These are phyloP conservation scores for Falco berigora DNA, from an alignment of 2,797 vertebrate species.

Conservation along the genomic window DNA sequence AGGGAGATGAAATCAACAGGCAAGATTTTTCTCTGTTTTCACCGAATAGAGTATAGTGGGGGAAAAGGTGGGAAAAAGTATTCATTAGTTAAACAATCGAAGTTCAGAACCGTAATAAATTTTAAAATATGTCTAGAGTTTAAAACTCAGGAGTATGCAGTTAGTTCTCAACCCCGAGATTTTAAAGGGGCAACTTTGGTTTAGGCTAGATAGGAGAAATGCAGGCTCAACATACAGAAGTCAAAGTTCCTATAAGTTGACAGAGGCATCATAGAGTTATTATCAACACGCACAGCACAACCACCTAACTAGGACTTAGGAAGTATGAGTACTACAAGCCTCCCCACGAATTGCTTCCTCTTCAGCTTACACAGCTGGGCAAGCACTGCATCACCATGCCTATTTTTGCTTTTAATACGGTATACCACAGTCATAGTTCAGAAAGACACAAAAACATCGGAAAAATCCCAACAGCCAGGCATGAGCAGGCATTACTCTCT, in stretches of 20 bases:
- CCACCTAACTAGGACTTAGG: not conserved
- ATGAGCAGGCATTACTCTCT: not conserved
- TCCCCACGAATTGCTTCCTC: not conserved
- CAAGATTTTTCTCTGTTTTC: not conserved
- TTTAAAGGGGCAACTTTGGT: not conserved
- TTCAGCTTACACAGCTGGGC: not conserved
- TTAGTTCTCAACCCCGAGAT: not conserved
- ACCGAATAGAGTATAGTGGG: not conserved
- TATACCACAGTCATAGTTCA: not conserved
- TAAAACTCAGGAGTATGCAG: not conserved
- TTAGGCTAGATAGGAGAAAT: not conserved
- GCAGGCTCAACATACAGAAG: not conserved
- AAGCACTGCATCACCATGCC: not conserved
- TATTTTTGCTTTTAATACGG: not conserved
- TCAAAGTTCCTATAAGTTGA: not conserved
- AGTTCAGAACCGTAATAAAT: not conserved
- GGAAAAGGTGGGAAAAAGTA: not conserved
- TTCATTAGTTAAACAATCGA: not conserved
- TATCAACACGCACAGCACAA: not conserved
- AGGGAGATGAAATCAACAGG: not conserved
- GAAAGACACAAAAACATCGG: not conserved
- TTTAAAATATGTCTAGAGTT: not conserved
- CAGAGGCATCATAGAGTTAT: not conserved
- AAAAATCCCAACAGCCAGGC: not conserved
- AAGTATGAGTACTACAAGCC: accelerated